Base-by-base conservation (phyloP, 2,888 invertebrate species). In the Leucophora obtusa region DNA sequence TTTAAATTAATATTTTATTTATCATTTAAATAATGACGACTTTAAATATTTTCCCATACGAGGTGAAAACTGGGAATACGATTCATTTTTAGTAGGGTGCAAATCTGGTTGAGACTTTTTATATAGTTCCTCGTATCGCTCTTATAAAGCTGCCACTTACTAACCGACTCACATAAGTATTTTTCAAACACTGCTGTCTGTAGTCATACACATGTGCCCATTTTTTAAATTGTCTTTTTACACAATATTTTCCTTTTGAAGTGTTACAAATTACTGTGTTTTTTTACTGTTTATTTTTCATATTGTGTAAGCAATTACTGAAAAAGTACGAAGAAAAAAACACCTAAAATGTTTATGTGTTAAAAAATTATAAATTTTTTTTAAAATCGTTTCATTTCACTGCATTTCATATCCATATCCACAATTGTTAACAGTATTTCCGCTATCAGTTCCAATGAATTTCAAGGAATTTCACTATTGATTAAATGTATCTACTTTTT, bases 341-440 rank as follows among this genome's bases (percentile, higher is more conserved):
- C 43, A 21, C 21, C n/a, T 24, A 21, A 17, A 58, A 35, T 35
- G 17, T 58, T 10, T 11, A 35, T 17, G 35, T 11, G 9, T 17
- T 24, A 59, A 14, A 38, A 38, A 14, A 17, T 18, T 38, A 60
- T 15, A 50, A n/a, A 28, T 21, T 35, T 6, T 54, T 56, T 56
- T n/a, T 43, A 38, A 68, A 68, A 68, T 43, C 43, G 66, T 68
- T 68, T 43, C 54, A 21, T 24, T 68, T 43, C 54, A 68, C 38
- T 56, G 54, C 10, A 17, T 38, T 59, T 18, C 15, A 17, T n/a
- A 53, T 54, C 18, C 15, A 17, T 38, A 11, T 38, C 18, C 17
- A 2, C 11, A 11, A 15, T 8, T 7, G 7, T 4, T 1, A 9
- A 0, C 10, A 17, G 18, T 53, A 5, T 35, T 35, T 53, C 21